Base-by-base conservation (phyloP, 2,888 invertebrate species). In the Lasioglossum marginatum region DNA sequence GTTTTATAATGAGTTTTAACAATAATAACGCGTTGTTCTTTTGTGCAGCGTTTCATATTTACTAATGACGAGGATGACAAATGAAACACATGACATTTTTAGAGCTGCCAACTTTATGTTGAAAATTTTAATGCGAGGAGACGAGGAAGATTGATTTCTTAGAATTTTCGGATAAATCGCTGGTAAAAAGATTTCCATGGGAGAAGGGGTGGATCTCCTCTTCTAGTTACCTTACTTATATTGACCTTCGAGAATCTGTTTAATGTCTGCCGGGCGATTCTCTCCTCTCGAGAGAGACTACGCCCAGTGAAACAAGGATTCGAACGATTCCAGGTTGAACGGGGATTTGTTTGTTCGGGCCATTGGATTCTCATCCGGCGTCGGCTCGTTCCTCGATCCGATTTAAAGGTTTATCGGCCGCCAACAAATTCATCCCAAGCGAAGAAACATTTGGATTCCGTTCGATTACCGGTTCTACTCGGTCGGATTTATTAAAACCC, bases 191-290 rank as follows among this genome's bases (percentile, higher is more conserved):
- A 10, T 19, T 68, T 68, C 68, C 10, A 19, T 0, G 10, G 34
- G 23, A 4, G 34, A 23, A 12, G 10, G 40, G n/a, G 19, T 34
- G 40, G n/a, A 1, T 1, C 19, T 45, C 60, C 70, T 75, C 73
- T 80, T 77, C 14, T 19, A 72, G 71, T 82, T 82, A 77, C 73
- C 74, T 71, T 72, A 82, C 74, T 80, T 87, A 87, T 86, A 90
- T 90, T 77, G 90, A 90, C 81, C 86, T 76, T 77, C 82, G 77
- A 74, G 81, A 90, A 90, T 89, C 83, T 89, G 82, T 86, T 89
- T 90, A 90, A 82, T n/a, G 73, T 87, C 66, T 48, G 40, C 31
- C n/a, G 63, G 63, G 14, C 73, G 79, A 74, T 79, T 75, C 71
- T 16, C 66, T 78, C 27, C 66, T 48, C 37, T 70, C 48, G 45